Base-by-base conservation (phyloP, 2,797 vertebrate species). In the Tenualosa ilisha region DNA sequence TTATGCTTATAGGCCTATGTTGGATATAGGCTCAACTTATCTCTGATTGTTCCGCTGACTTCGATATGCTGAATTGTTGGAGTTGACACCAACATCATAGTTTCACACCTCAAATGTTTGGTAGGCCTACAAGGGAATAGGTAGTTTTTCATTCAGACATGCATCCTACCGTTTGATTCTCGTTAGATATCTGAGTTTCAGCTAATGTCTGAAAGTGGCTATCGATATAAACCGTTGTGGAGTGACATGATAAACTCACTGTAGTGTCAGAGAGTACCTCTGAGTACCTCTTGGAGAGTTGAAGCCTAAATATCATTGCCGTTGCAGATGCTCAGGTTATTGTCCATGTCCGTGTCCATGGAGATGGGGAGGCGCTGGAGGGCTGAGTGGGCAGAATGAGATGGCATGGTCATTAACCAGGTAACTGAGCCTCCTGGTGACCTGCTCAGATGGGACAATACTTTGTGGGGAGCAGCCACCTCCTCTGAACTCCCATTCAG, bases 391-490 rank as follows among this genome's bases (percentile, higher is more conserved):
- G 72, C 72, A 79, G 72, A 79, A 79, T 46, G 72, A 79, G 72
- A 79, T 79, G 72, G 20, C 72, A 79, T 46, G 72, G 72, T 79
- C 72, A 43, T 79, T 79, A 79, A 79, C 15, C 2, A 6, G 17
- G 37, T 79, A 79, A 79, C 72, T 79, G 72, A 79, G 72, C 40
- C 72, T 79, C 72, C 72, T 79, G 72, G 72, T 79, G 72, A 46
- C 72, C 72, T 13, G 40, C 65, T 17, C 26, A 72, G 31, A 72
- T 17, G 31, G 26, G 72, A 79, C 15, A 20, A 5, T 46, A 20
- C 37, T 79, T 15, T 79, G 37, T 43, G 37, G 40, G 37, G 6
- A 46, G 17, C 72, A 17, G 72, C 72, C 72, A 79, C 72, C 40
- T 75, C 15, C 40, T 43, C 40, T 75, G 37, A 75, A 75, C 68